Evolutionary conservation across 2,113 vertebrate genomes (phyloP).

Genomic region (Vanacampus margaritifer): DNA sequence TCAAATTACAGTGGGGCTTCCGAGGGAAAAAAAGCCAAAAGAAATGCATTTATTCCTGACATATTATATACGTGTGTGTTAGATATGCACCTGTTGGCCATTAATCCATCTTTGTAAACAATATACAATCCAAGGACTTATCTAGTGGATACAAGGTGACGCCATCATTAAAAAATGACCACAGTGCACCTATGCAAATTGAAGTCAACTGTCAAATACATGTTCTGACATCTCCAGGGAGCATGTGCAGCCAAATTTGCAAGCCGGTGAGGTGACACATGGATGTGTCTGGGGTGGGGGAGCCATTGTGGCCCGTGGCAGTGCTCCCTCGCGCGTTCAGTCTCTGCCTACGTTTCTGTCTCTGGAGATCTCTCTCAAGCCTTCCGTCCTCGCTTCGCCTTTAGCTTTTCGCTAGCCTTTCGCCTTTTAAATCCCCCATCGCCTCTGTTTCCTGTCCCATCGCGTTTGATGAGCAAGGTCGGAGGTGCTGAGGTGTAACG

Average conservation of each 20-base stretch:
- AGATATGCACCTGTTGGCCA: background rate
- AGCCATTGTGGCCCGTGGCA: conserved; percentile 49
- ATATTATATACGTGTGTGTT: conserved; percentile 18
- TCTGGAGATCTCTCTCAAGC: conserved; percentile 53
- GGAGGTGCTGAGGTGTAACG: conserved; percentile 13
- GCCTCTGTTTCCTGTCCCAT: conserved; percentile 11
- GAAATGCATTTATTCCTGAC: conserved; percentile 41
- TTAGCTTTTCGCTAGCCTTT: conserved; percentile 33
- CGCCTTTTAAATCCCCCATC: background rate
- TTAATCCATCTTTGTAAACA: too few relatives aligned
- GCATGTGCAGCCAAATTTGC: conserved; percentile 62
- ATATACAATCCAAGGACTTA: too few relatives aligned
- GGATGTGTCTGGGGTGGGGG: conserved; percentile 47
- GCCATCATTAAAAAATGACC: background rate
- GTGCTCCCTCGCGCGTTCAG: conserved; percentile 18
- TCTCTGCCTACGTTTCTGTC: conserved; percentile 43
- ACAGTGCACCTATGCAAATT: conserved; percentile 50
- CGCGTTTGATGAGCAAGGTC: conserved; percentile 12
- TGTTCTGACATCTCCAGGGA: conserved; percentile 61
- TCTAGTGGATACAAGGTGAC: too few relatives aligned
- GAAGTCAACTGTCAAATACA: conserved; percentile 47
- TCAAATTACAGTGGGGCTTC: conserved; percentile 49
- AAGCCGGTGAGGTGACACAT: conserved; percentile 64
- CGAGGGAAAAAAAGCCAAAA: conserved; percentile 29
- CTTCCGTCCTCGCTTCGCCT: conserved; percentile 33